Conservation (phyloP, 2,888 invertebrate genomes). For the Dolichopus griseipennis region DNA sequence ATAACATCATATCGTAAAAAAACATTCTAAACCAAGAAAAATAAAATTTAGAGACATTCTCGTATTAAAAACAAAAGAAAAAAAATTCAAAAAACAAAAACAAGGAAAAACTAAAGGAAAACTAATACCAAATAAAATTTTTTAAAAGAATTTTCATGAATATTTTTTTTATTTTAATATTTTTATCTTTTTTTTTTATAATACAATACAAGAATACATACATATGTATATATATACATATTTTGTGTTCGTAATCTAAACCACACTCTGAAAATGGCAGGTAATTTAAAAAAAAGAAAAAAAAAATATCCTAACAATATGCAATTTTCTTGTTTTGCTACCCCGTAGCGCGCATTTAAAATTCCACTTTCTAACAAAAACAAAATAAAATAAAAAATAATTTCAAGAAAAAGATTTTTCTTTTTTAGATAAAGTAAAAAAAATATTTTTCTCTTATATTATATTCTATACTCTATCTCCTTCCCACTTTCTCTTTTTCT, state of each 20-base stretch:
- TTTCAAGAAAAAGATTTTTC: too few relatives aligned
- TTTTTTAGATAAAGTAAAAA: not conserved
- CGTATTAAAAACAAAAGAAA: too few relatives aligned
- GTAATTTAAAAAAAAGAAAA: not conserved
- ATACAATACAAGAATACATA: too few relatives aligned
- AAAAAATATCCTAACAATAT: not conserved
- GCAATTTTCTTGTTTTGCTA: not conserved
- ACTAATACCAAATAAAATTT: not conserved
- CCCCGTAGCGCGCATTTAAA: not conserved
- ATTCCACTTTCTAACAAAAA: not conserved
- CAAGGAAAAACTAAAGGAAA: not conserved
- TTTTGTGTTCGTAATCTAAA: not conserved
- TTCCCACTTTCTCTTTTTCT: conserved; percentile 6
- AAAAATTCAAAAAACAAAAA: not conserved
- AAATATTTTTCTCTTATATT: not conserved
- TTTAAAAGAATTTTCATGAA: too few relatives aligned
- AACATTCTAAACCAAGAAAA: too few relatives aligned
- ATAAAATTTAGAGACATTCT: too few relatives aligned
- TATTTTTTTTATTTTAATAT: too few relatives aligned
- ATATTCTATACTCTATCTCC: not conserved
- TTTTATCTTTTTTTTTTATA: too few relatives aligned
- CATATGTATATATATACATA: not conserved
- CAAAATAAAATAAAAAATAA: too few relatives aligned
- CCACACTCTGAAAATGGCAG: not conserved
- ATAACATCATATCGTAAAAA: too few relatives aligned